A percentile compares a stretch with the other conserved stretches of the same genome.
Conservation (phyloP, 1,140 invertebrate genomes). For the Apis laboriosa region DNA sequence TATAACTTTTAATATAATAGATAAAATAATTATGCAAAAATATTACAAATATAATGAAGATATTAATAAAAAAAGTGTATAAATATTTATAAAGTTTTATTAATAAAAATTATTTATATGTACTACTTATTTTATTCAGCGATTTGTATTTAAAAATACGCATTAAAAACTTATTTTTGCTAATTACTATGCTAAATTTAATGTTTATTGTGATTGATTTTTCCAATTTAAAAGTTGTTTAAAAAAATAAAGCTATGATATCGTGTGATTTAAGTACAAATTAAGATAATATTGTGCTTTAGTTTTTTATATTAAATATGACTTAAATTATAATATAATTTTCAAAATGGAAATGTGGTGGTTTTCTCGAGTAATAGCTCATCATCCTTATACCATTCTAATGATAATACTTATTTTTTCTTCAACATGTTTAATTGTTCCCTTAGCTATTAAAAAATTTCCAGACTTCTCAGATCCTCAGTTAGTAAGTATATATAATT, state of each 20-base stretch:
- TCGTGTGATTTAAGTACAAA: background rate
- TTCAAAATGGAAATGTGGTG: conserved; percentile 75
- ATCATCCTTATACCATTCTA: conserved; percentile 88
- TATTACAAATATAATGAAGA: background rate
- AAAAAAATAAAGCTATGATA: conserved; percentile 5
- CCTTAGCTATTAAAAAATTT: conserved; percentile 85
- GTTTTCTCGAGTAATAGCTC: conserved; percentile 86
- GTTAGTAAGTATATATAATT: conserved; percentile 79
- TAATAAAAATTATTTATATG: background rate
- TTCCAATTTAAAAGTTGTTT: background rate
- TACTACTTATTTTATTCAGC: background rate
- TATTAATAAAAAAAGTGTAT: background rate
- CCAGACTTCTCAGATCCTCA: conserved; percentile 91
- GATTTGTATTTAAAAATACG: background rate
- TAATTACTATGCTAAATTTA: background rate
- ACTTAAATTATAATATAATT: conserved; percentile 17
- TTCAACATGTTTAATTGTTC: conserved; percentile 86
- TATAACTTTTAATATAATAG: background rate
- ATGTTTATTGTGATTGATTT: background rate
- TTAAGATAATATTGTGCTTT: background rate
- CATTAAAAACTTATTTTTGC: background rate
- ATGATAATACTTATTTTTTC: conserved; percentile 86
- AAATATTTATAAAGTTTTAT: background rate
- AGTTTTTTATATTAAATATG: conserved; percentile 4
- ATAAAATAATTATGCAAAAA: background rate